These are phyloP conservation scores for Drosophila mimica DNA, from an alignment of 2,888 invertebrate genomes.

Conservation along the genomic window DNA sequence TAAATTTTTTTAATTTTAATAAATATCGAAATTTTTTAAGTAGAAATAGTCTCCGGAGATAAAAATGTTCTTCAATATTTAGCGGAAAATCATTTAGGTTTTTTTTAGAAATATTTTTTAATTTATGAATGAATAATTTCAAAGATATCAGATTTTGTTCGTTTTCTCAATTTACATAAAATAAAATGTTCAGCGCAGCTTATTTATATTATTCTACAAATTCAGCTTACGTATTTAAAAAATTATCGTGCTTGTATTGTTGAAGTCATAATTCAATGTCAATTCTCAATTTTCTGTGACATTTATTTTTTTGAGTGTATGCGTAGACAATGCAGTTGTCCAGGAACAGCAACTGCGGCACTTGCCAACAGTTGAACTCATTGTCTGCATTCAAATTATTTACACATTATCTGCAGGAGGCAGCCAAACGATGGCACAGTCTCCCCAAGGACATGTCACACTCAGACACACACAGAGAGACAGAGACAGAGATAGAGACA, in stretches of 20 bases:
- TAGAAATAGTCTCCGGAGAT: too few relatives aligned
- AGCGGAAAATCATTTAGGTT: background rate
- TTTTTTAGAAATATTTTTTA: background rate
- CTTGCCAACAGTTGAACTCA: conserved; percentile 43
- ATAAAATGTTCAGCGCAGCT: background rate
- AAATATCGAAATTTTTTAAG: background rate
- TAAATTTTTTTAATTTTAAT: background rate
- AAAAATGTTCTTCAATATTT: too few relatives aligned
- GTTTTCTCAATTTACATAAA: background rate
- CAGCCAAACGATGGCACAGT: conserved; percentile 37
- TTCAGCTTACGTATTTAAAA: background rate
- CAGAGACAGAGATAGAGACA: conserved; percentile 20
- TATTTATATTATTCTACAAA: background rate
- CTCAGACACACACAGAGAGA: conserved; percentile 25
- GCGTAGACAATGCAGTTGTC: conserved; percentile 16
- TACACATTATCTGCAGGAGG: conserved; percentile 66
- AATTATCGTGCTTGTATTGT: background rate
- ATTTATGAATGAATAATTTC: background rate
- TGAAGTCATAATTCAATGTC: background rate
- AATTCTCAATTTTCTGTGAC: background rate
- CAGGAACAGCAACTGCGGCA: conserved; percentile 34
- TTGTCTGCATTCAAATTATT: conserved; percentile 69
- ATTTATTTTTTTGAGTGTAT: background rate
- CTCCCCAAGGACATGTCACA: conserved; percentile 35
- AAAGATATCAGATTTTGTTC: background rate